Conservation (phyloP, 2,888 invertebrate species). For the Drosophila suboccidentalis region DNA sequence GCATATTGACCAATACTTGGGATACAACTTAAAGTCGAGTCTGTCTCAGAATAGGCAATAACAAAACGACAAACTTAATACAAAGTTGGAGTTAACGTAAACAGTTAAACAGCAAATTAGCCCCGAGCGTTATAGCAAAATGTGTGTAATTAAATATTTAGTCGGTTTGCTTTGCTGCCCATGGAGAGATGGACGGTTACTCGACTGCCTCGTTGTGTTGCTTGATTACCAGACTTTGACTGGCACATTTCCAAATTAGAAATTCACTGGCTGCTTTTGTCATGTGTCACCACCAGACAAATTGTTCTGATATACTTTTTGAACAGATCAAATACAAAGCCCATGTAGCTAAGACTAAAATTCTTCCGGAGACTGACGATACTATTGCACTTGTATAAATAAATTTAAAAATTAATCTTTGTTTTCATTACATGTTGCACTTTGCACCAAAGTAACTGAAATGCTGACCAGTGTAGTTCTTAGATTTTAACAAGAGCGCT, state of each 20-base stretch:
- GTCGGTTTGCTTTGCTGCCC: conserved; percentile 55
- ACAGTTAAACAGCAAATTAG: conserved; percentile 63
- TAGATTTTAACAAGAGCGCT: too few species aligned
- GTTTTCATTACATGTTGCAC: too few species aligned
- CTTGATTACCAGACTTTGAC: conserved; percentile 40
- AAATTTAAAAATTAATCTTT: background rate
- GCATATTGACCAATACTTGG: conserved; percentile 43
- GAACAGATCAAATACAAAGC: background rate
- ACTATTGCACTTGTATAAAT: background rate
- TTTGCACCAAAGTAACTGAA: too few species aligned
- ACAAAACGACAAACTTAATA: conserved; percentile 13
- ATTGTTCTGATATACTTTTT: background rate
- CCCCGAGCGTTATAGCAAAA: conserved; percentile 56
- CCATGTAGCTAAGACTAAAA: background rate
- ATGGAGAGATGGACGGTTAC: conserved; percentile 28
- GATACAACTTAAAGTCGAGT: conserved; percentile 5
- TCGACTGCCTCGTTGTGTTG: conserved; percentile 16
- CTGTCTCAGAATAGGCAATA: conserved; percentile 19
- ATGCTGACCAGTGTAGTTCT: too few species aligned
- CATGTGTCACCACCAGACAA: conserved; percentile 24
- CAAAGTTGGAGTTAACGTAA: conserved; percentile 30
- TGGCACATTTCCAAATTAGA: conserved; percentile 32
- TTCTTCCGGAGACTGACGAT: background rate
- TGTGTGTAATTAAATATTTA: conserved; percentile 72
- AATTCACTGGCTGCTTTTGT: conserved; percentile 32